These are phyloP conservation scores for Hydrocynus forskahlii DNA, from an alignment of 2,797 vertebrate genomes.

Conservation along the genomic window DNA sequence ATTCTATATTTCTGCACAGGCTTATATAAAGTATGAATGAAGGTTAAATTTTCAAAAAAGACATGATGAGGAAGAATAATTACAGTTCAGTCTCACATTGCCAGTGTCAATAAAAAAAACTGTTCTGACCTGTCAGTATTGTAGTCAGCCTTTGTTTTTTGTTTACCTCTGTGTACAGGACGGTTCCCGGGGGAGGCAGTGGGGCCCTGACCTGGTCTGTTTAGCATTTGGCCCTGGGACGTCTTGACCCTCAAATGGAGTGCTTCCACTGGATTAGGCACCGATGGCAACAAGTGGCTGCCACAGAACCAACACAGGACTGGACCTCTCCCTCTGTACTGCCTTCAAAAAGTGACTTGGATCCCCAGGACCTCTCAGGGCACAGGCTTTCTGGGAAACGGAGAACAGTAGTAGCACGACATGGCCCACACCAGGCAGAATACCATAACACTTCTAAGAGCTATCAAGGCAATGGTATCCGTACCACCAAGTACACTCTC, in stretches of 20 bases:
- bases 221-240: constrained; percentile 11
- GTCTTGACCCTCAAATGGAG: constrained; percentile 75
- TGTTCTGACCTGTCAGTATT: too few species aligned
- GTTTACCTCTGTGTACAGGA: constrained; percentile 10
- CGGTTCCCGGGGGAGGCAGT: background rate
- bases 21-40: too few species aligned
- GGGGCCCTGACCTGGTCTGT: constrained; percentile 6
- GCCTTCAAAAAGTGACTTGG: constrained; percentile 55
- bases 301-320: constrained; percentile 60
- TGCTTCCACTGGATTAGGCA: constrained; percentile 78
- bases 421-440: constrained; percentile 80
- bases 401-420: constrained; percentile 81
- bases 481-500: constrained; percentile 91
- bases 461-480: constrained; percentile 87
- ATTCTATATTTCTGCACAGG: too few species aligned
- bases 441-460: constrained; percentile 77
- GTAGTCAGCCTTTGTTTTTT: background rate
- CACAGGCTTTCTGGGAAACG: constrained; percentile 71
- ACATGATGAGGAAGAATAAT: too few species aligned
- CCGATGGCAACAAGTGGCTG: constrained; percentile 74
- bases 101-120: background rate
- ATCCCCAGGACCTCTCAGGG: constrained; percentile 44
- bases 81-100: too few species aligned
- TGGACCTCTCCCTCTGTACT: constrained; percentile 66
- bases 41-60: too few species aligned